A percentile compares a stretch with the other conserved stretches of the same genome.
Evolutionary conservation across 2,888 invertebrate genomes (phyloP).

Genomic region (Cheilosia grossa): DNA sequence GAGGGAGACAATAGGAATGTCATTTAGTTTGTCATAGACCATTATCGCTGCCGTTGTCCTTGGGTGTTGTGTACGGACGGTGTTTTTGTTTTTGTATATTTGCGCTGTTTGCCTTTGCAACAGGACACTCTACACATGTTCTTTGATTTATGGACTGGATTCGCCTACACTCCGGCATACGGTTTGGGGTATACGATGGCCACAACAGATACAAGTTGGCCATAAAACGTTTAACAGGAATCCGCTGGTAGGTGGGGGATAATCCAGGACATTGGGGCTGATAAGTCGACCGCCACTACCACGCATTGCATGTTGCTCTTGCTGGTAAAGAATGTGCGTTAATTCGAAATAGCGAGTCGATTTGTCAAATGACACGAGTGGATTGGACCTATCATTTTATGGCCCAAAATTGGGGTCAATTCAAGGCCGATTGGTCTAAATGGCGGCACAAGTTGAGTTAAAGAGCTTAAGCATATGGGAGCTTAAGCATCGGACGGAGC

Average conservation of each 20-base stretch:
- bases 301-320: background rate
- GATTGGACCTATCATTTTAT: too few species aligned
- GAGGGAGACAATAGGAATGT: conserved; percentile 65
- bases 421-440: too few species aligned
- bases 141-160: conserved; percentile 50
- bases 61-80: conserved; percentile 14
- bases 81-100: conserved; percentile 26
- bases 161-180: background rate
- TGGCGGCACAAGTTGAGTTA: too few species aligned
- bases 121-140: conserved; percentile 43
- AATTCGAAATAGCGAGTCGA: too few species aligned
- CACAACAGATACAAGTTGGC: conserved; percentile 23
- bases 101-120: conserved; percentile 38
- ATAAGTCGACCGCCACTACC: background rate
- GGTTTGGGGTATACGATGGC: conserved; percentile 9
- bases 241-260: background rate
- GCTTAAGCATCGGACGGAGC: too few species aligned
- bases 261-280: conserved; percentile 2
- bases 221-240: conserved; percentile 23
- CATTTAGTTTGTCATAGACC: conserved; percentile 68
- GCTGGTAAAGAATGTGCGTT: background rate
- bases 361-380: too few species aligned
- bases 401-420: too few species aligned
- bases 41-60: conserved; percentile 66
- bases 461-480: too few species aligned